Percentiles rank a stretch among this genome's conserved stretches.
Conservation (phyloP, 2,113 vertebrate genomes). For the Cardinalis cardinalis region DNA sequence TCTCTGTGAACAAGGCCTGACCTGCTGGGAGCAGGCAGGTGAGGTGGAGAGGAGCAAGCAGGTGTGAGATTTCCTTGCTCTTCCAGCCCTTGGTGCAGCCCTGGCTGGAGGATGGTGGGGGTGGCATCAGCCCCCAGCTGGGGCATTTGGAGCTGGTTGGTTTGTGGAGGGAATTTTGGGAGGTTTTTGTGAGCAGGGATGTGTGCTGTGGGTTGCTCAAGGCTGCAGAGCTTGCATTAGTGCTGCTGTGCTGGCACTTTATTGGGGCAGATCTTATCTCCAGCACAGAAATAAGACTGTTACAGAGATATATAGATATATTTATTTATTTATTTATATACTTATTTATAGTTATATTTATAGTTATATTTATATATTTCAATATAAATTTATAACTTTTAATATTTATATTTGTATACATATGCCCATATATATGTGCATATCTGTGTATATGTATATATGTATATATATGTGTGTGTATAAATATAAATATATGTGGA, state of each 20-base stretch:
- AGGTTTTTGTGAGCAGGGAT: rapidly evolving
- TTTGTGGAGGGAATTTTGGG: background rate
- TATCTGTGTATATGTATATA: too few species aligned
- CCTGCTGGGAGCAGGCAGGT: background rate
- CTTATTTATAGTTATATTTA: too few species aligned
- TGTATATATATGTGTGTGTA: too few species aligned
- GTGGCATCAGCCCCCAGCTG: background rate
- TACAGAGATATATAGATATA: too few species aligned
- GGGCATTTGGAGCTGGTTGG: background rate
- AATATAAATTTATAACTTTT: too few species aligned
- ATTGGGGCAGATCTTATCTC: background rate
- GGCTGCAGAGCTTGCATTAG: background rate
- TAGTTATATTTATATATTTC: too few species aligned
- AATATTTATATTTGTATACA: too few species aligned
- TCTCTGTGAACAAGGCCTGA: background rate
- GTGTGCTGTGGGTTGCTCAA: background rate
- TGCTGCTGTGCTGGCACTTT: background rate
- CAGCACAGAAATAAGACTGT: background rate
- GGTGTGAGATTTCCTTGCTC: background rate
- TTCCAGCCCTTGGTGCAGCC: background rate
- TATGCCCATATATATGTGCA: too few species aligned
- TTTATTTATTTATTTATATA: too few species aligned
- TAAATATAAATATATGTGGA: too few species aligned
- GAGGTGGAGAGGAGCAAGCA: background rate
- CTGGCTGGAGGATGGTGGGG: background rate